Evolutionary conservation across 1,140 invertebrate genomes (phyloP).

Genomic region (Leucophenga varia): DNA sequence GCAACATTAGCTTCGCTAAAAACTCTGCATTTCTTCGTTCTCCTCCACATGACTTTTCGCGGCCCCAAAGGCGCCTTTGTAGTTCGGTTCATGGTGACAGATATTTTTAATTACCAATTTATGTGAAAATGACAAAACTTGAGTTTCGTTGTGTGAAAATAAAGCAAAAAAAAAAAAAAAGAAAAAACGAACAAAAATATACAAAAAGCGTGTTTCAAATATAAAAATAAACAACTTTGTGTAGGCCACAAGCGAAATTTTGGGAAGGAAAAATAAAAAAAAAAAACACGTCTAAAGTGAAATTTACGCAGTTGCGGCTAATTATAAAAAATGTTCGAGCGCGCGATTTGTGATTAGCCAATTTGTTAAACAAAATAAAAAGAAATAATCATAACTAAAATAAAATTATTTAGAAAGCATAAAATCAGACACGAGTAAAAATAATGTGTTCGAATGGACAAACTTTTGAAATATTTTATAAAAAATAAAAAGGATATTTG

Average conservation of each 20-base stretch:
- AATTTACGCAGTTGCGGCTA: too few species aligned
- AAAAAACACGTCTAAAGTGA: too few species aligned
- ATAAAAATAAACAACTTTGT: too few species aligned
- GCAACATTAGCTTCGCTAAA: too few species aligned
- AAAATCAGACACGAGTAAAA: too few species aligned
- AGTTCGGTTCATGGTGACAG: neutral
- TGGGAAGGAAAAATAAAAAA: too few species aligned
- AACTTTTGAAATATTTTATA: too few species aligned
- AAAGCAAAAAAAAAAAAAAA: conserved; percentile 1
- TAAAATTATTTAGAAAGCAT: neutral
- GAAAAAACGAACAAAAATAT: neutral
- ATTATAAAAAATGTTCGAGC: neutral
- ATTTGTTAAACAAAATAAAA: neutral
- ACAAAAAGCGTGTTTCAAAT: conserved; percentile 1
- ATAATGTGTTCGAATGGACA: too few species aligned
- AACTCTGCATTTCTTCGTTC: too few species aligned
- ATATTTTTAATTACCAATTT: conserved; percentile 4
- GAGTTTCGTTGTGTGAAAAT: neutral
- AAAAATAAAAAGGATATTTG: too few species aligned
- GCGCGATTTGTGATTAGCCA: neutral
- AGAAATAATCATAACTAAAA: neutral
- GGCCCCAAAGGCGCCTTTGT: neutral
- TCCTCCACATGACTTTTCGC: too few species aligned
- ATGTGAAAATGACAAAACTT: conserved; percentile 6
- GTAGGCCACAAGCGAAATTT: too few species aligned